Conservation (phyloP, 2,797 vertebrate genomes). For the Propithecus perrieri region DNA sequence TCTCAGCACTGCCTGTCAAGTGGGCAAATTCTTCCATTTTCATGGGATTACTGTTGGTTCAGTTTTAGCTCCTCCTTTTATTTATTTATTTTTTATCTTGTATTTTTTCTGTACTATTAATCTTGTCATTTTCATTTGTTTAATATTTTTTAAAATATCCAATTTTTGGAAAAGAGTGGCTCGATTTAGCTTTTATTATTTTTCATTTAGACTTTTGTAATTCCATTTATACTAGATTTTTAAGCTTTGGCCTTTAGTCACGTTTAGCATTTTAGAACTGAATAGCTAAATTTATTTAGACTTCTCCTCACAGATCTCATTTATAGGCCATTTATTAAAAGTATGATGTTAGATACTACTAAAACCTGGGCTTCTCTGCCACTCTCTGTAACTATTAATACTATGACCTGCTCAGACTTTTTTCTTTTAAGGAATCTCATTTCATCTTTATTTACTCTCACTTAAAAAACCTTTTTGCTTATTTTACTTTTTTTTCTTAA, state of each 20-base stretch:
- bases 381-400: not conserved
- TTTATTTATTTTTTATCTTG: not conserved
- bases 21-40: not conserved
- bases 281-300: not conserved
- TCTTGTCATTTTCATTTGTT: slow-evolving; percentile 22
- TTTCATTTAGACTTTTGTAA: not conserved
- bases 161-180: not conserved
- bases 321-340: not conserved
- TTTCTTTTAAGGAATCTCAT: not conserved
- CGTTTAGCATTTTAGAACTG: not conserved
- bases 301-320: not conserved
- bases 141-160: not conserved
- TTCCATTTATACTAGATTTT: not conserved
- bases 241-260: not conserved
- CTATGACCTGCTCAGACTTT: not conserved
- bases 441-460: not conserved
- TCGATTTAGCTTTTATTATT: not conserved
- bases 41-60: not conserved
- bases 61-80: not conserved
- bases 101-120: not conserved
- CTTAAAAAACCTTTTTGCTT: not conserved
- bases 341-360: not conserved
- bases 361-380: not conserved
- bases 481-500: not conserved
- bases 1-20: not conserved